Evolutionary conservation across 2,888 invertebrate species (phyloP).

Genomic region (Eristalinus aeneus): DNA sequence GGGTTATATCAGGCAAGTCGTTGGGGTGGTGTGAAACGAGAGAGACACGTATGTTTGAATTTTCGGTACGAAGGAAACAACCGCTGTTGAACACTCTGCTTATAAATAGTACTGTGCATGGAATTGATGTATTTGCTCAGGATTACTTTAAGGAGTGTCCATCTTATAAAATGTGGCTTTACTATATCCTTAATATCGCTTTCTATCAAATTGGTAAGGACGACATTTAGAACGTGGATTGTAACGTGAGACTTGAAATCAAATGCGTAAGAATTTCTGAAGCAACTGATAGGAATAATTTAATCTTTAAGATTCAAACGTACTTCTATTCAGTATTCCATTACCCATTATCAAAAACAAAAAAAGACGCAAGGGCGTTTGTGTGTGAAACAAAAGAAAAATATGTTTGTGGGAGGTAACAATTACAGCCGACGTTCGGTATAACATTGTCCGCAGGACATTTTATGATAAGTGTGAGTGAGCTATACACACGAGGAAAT

Average conservation of each 20-base stretch:
- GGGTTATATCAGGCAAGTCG: neutral
- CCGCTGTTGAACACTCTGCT: neutral
- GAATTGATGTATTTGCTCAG: neutral
- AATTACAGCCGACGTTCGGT: conserved; percentile 6
- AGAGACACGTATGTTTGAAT: neutral
- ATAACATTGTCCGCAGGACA: conserved; percentile 20
- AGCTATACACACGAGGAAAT: neutral
- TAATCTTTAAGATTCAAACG: neutral
- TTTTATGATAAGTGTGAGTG: neutral
- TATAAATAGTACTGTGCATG: neutral
- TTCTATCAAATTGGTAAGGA: neutral
- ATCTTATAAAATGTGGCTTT: neutral
- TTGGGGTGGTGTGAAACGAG: neutral
- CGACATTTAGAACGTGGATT: neutral
- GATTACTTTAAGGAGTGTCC: neutral
- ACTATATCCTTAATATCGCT: neutral
- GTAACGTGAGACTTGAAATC: neutral
- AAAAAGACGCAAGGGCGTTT: neutral
- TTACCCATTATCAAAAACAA: neutral
- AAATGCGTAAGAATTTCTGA: neutral
- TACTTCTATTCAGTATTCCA: neutral
- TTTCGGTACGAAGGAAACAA: neutral
- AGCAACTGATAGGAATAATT: neutral
- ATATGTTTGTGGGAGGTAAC: neutral
- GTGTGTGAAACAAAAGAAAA: neutral